Percentiles rank a stretch among this genome's conserved stretches.
phyloP scores from a whole-genome alignment of 1,140 invertebrate species.

The Drosophila simulans region DNA sequence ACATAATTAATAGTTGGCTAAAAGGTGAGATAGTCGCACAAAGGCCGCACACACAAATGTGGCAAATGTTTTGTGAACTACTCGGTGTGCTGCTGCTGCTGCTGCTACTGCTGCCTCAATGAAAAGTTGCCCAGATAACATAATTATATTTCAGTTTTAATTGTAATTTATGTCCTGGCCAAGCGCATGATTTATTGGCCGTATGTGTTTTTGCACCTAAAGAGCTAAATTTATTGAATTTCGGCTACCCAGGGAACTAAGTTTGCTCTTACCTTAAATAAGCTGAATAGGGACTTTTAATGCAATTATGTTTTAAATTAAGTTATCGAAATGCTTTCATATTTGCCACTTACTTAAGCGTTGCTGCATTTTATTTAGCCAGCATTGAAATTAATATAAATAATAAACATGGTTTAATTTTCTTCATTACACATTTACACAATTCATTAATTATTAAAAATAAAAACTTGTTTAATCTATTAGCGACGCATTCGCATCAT shows the following conservation, averaged over 20 bases:
- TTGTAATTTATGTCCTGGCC: constrained; percentile 72
- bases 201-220: constrained; percentile 6
- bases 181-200: constrained; percentile 62
- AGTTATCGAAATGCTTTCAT: not conserved
- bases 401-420: too few species aligned
- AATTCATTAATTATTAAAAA: not conserved
- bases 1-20: constrained; percentile 72
- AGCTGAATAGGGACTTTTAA: not conserved
- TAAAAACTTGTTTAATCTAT: not conserved
- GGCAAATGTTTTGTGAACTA: constrained; percentile 43
- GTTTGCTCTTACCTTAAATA: not conserved
- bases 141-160: constrained; percentile 75
- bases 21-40: constrained; percentile 66
- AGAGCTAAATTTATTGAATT: constrained; percentile 31
- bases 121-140: constrained; percentile 51
- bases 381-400: too few species aligned
- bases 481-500: not conserved
- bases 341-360: too few species aligned
- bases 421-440: too few species aligned
- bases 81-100: constrained; percentile 23
- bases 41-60: constrained; percentile 50
- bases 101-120: constrained; percentile 28
- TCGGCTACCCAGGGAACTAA: not conserved
- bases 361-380: too few species aligned
- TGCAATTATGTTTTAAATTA: not conserved